These are phyloP conservation scores for Dromas ardeola DNA, from an alignment of 2,113 vertebrate genomes.

Conservation along the genomic window DNA sequence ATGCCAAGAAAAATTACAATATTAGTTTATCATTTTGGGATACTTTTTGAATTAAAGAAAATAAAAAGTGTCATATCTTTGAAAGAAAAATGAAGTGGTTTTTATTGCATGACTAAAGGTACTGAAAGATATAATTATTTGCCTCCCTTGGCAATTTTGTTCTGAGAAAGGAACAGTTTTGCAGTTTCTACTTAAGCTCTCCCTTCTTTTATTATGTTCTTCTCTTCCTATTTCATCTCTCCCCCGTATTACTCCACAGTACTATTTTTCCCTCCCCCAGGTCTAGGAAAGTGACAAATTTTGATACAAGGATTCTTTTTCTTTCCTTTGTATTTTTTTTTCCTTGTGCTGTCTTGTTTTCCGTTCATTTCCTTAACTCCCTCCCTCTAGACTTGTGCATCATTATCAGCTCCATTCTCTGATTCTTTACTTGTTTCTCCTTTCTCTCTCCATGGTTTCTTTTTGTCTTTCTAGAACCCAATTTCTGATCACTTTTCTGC, in stretches of 20 bases:
- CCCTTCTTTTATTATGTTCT: background rate
- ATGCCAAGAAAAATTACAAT: background rate
- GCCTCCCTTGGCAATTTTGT: background rate
- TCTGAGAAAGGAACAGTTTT: background rate
- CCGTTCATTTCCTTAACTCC: background rate
- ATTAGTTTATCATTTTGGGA: background rate
- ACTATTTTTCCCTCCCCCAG: background rate
- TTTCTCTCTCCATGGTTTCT: background rate
- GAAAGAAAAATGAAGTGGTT: background rate
- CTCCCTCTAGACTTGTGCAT: background rate
- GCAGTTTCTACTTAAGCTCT: background rate
- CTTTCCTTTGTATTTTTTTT: background rate
- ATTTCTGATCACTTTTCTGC: background rate
- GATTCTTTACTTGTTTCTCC: background rate
- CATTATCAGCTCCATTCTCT: background rate
- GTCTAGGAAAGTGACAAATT: background rate
- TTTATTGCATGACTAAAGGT: background rate
- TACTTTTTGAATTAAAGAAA: background rate
- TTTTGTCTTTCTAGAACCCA: background rate
- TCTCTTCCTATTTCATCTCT: background rate
- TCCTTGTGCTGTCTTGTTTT: background rate
- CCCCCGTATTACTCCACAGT: background rate
- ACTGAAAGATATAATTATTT: slow-evolving; percentile 38
- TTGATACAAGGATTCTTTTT: background rate
- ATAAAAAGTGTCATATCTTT: background rate